Conservation (phyloP, 1,140 invertebrate genomes). For the Doryteuthis pealeii region DNA sequence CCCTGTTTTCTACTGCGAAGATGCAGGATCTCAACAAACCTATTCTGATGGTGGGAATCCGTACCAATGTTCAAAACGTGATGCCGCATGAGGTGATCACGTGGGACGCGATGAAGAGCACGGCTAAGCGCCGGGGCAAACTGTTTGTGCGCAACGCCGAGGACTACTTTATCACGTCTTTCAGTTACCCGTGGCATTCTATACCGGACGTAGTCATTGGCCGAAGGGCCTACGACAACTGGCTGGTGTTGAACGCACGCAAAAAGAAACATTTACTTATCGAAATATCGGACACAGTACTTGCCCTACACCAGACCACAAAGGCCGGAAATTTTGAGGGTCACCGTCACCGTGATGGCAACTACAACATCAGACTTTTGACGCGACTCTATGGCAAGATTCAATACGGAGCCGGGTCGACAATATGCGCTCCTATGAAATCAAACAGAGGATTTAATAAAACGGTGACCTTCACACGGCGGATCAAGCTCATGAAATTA, state of each 20-base stretch:
- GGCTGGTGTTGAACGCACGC: slow-evolving; percentile 34
- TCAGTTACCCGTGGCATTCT: slow-evolving; percentile 35
- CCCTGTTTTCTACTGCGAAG: slow-evolving; percentile 23
- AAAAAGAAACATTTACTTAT: slow-evolving; percentile 29
- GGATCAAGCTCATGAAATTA: slow-evolving; percentile 3
- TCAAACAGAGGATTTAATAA: background rate
- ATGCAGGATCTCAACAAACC: slow-evolving; percentile 15
- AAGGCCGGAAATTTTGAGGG: slow-evolving; percentile 38
- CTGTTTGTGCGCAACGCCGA: slow-evolving; percentile 34
- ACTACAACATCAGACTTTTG: slow-evolving; percentile 31
- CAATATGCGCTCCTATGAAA: slow-evolving; percentile 20
- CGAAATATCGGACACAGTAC: slow-evolving; percentile 34
- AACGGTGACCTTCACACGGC: background rate
- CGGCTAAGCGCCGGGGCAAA: slow-evolving; percentile 27
- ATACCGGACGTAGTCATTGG: slow-evolving; percentile 44
- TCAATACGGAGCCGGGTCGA: slow-evolving; percentile 29
- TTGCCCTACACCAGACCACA: slow-evolving; percentile 43
- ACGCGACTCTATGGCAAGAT: slow-evolving; percentile 28
- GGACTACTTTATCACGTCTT: slow-evolving; percentile 40
- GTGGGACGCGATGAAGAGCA: slow-evolving; percentile 21
- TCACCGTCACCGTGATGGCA: slow-evolving; percentile 23
- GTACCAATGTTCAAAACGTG: slow-evolving; percentile 37
- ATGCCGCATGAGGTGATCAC: slow-evolving; percentile 25
- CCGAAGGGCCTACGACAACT: slow-evolving; percentile 41
- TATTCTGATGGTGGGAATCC: slow-evolving; percentile 27